phyloP scores from a whole-genome alignment of 2,113 vertebrate genomes.

The Oreotragus oreotragus region DNA sequence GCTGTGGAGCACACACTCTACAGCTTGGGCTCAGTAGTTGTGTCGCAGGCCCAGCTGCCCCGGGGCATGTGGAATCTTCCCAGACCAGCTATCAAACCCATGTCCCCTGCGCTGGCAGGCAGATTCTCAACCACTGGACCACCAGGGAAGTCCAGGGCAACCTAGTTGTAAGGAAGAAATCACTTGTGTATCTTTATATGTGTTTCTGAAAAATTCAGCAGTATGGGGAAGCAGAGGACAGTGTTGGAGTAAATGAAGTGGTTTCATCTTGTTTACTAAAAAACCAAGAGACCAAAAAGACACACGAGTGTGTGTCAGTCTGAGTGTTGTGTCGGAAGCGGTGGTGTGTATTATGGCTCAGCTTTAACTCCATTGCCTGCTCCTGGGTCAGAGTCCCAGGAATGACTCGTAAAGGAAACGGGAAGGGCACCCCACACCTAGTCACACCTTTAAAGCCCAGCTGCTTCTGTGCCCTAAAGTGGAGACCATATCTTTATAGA shows the following conservation, averaged over 20 bases:
- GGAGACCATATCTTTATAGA: not conserved
- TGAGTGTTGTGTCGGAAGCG: not conserved
- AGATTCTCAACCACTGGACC: not conserved
- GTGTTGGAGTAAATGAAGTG: not conserved
- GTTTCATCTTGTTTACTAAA: slow-evolving; percentile 10
- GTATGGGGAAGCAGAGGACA: not conserved
- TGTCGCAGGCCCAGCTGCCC: not conserved
- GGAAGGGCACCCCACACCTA: not conserved
- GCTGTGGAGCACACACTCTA: not conserved
- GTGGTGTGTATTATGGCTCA: not conserved
- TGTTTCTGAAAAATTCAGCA: slow-evolving; percentile 33
- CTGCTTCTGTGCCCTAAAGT: not conserved
- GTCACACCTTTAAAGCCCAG: not conserved
- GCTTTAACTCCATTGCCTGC: not conserved
- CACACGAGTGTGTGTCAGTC: not conserved
- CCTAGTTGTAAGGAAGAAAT: not conserved
- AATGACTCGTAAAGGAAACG: not conserved
- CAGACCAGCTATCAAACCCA: not conserved
- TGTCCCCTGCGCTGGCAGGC: not conserved
- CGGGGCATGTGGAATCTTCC: not conserved
- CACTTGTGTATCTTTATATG: not conserved
- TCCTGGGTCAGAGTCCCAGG: not conserved
- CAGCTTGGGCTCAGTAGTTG: not conserved
- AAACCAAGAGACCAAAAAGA: not conserved
- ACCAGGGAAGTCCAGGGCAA: not conserved